Evolutionary conservation across 2,113 vertebrate genomes (phyloP), one percentile per base, ranked within the genome.

Genomic region (Coracopsis vasa): DNA sequence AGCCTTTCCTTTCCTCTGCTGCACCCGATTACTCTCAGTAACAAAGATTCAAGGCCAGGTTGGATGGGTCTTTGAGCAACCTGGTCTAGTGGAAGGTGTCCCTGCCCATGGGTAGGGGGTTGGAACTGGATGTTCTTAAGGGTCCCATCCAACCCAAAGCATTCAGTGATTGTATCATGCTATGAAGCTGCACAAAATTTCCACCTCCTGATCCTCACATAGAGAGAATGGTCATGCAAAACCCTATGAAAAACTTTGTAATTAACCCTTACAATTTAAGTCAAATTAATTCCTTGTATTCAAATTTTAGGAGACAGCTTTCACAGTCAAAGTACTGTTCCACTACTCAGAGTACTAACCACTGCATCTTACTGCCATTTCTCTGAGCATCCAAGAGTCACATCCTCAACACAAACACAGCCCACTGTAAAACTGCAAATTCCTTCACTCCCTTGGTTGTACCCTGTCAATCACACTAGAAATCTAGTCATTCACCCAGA

Each of bases 301-400:
- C 44, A 5, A 6, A 28, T 64, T 33, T 61, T 31, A 66, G 35
- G 14, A 27, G 6, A n/a, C 1, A 0, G 1, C n/a, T 64, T 56
- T 67, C 42, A 56, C 5, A 1, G 33, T 14, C 58, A 16, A 60
- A 60, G 13, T 25, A 33, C 53, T 10, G 4, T 29, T n/a, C 67
- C 29, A 37, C 48, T 21, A 25, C 20, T 35, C 41, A 29, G 35
- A 77, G 14, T 19, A 20, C 25, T 12, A 31, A 53, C 13, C 10
- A 9, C 33, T 60, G 48, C 17, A 27, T 50, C 39, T 61, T 39
- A 3, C 29, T 29, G 56, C 56, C 33, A 47, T 41, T 13, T 14
- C 24, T 44, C 5, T 6, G 25, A 45, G 11, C 20, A 33, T 7
- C 28, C 20, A 69, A 51, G 24, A 73, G 11, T 31, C 23, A 16